These are phyloP conservation scores for Sylvilagus bachmani DNA, from an alignment of 2,113 vertebrate species.

Conservation along the genomic window DNA sequence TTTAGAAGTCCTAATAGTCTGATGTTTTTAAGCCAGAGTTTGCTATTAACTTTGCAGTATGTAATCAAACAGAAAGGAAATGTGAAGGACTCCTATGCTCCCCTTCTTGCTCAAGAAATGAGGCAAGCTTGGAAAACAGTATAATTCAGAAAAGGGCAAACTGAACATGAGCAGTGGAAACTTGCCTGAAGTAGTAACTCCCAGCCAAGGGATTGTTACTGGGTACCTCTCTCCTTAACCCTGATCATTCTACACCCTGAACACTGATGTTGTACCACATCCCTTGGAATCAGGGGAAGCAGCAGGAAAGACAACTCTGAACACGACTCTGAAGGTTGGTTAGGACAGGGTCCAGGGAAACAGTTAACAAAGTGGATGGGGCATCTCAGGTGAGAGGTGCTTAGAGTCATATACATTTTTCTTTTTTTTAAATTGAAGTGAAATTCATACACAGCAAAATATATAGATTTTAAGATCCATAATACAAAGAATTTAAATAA, in stretches of 20 bases:
- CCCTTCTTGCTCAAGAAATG: constrained; percentile 5
- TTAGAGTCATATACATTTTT: background rate
- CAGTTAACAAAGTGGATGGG: constrained; percentile 12
- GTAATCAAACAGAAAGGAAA: constrained; percentile 63
- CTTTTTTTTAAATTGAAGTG: background rate
- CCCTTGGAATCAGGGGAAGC: constrained; percentile 36
- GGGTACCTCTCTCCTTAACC: constrained; percentile 9
- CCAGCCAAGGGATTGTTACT: background rate
- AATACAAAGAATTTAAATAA: constrained; percentile 36
- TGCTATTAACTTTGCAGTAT: constrained; percentile 52
- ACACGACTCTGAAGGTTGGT: constrained; percentile 58
- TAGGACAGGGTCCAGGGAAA: constrained; percentile 4
- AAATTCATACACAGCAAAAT: constrained; percentile 39
- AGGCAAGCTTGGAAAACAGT: constrained; percentile 42
- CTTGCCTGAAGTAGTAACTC: background rate
- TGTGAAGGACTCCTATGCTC: constrained; percentile 10
- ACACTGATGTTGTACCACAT: constrained; percentile 44
- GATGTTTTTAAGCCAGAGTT: constrained; percentile 57
- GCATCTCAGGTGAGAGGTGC: background rate
- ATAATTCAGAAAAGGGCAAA: background rate
- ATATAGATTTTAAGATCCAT: constrained; percentile 23
- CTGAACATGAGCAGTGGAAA: background rate
- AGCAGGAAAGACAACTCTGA: constrained; percentile 33
- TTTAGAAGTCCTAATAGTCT: background rate
- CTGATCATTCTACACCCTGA: constrained; percentile 31